phyloP scores from a whole-genome alignment of 2,797 vertebrate species.

The Muscicapa striata region DNA sequence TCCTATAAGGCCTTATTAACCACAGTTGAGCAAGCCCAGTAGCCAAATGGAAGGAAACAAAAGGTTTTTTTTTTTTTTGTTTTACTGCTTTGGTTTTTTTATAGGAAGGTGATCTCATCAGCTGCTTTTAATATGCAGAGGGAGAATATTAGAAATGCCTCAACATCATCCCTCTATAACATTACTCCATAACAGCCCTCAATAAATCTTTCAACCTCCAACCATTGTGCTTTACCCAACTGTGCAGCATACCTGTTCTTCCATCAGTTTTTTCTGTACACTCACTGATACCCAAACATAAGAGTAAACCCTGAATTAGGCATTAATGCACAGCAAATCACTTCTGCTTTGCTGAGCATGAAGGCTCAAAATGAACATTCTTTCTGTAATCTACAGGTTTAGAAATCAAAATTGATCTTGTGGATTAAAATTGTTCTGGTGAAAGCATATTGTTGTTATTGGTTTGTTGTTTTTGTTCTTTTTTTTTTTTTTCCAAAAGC shows the following conservation, averaged over 20 bases:
- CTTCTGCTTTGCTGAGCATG: not conserved
- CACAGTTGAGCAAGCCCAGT: not conserved
- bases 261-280: not conserved
- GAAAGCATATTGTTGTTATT: not conserved
- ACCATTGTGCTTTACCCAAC: not conserved
- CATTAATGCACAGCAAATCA: not conserved
- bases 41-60: not conserved
- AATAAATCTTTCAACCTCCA: slow-evolving; percentile 30
- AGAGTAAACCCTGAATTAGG: slow-evolving; percentile 14
- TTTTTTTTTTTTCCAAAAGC: not conserved
- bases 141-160: not conserved
- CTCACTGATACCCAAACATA: not conserved
- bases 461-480: too few species aligned
- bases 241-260: not conserved
- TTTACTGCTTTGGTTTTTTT: not conserved
- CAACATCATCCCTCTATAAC: not conserved
- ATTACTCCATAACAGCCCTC: not conserved
- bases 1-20: not conserved
- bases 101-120: not conserved
- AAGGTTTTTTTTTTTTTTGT: not conserved
- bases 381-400: not conserved
- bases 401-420: slow-evolving; percentile 3
- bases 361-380: not conserved
- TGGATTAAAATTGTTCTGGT: not conserved
- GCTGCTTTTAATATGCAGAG: not conserved